Percentiles rank a stretch among this genome's conserved stretches.
phyloP scores from a whole-genome alignment of 1,140 invertebrate genomes.

The Vanessa atalanta region DNA sequence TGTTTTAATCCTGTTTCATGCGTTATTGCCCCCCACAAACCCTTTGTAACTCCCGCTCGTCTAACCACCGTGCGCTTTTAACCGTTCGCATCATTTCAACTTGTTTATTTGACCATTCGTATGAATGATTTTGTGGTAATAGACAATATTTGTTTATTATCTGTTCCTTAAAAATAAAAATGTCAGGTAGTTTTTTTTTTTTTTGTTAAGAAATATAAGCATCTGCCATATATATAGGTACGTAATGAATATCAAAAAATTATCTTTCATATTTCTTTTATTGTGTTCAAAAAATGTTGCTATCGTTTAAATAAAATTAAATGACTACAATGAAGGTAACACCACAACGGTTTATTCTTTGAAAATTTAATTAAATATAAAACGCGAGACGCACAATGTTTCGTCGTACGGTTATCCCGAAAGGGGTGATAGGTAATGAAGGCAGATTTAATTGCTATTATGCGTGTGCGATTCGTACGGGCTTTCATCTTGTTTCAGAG shows the following conservation, averaged over 20 bases:
- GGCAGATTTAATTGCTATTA: slow-evolving; percentile 73
- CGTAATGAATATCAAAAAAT: too few species aligned
- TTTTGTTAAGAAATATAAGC: background rate
- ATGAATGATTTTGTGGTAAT: slow-evolving; percentile 31
- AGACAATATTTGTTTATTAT: slow-evolving; percentile 17
- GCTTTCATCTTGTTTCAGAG: slow-evolving; percentile 51
- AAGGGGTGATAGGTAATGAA: slow-evolving; percentile 66
- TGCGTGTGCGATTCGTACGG: slow-evolving; percentile 50
- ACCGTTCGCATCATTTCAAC: background rate
- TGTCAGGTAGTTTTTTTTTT: background rate
- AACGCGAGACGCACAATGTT: slow-evolving; percentile 45
- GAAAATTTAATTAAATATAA: background rate
- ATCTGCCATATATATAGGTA: too few species aligned
- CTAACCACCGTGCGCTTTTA: slow-evolving; percentile 44
- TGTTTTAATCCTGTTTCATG: slow-evolving; percentile 80
- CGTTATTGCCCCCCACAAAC: slow-evolving; percentile 72
- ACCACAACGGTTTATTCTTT: too few species aligned
- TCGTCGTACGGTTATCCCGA: slow-evolving; percentile 39
- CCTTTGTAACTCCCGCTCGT: slow-evolving; percentile 62
- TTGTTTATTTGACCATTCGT: slow-evolving; percentile 34
- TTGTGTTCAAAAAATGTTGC: too few species aligned
- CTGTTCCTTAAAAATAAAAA: background rate
- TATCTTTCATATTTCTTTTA: too few species aligned
- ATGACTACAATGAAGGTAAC: background rate
- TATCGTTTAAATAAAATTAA: background rate